Conservation (phyloP, 2,113 vertebrate species). For the Leiothrix lutea region DNA sequence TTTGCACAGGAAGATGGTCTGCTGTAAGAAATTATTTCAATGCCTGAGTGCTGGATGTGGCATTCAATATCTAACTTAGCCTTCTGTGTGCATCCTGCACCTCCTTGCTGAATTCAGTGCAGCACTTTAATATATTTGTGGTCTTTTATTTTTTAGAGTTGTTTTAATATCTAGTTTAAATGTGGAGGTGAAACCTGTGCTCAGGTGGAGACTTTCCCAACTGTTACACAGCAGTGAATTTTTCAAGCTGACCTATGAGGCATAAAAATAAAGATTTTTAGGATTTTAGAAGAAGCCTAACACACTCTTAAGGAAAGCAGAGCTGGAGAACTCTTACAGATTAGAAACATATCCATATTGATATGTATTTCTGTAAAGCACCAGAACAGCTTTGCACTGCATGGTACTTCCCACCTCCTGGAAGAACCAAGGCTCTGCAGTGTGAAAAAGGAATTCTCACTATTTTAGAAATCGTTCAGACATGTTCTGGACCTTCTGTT, state of each 20-base stretch:
- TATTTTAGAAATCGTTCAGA: slow-evolving; percentile 49
- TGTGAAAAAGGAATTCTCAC: slow-evolving; percentile 10
- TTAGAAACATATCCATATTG: not conserved
- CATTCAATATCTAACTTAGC: not conserved
- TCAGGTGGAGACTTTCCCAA: not conserved
- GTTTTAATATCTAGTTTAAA: not conserved
- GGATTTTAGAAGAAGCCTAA: not conserved
- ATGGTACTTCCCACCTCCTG: not conserved
- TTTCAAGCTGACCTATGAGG: not conserved
- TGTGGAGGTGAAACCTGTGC: not conserved
- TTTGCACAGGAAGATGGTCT: not conserved
- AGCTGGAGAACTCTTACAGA: not conserved
- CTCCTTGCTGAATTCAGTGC: not conserved
- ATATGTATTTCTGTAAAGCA: not conserved
- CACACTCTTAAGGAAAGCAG: not conserved
- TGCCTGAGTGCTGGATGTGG: not conserved
- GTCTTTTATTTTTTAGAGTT: not conserved
- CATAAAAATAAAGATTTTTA: not conserved
- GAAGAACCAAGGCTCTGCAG: not conserved
- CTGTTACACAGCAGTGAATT: not conserved
- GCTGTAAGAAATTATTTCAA: not conserved
- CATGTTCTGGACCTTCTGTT: slow-evolving; percentile 28
- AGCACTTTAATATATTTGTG: not conserved
- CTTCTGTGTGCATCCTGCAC: not conserved
- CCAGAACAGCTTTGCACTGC: not conserved